Conservation (phyloP, 2,113 vertebrate species). For the Hoplias malabaricus region DNA sequence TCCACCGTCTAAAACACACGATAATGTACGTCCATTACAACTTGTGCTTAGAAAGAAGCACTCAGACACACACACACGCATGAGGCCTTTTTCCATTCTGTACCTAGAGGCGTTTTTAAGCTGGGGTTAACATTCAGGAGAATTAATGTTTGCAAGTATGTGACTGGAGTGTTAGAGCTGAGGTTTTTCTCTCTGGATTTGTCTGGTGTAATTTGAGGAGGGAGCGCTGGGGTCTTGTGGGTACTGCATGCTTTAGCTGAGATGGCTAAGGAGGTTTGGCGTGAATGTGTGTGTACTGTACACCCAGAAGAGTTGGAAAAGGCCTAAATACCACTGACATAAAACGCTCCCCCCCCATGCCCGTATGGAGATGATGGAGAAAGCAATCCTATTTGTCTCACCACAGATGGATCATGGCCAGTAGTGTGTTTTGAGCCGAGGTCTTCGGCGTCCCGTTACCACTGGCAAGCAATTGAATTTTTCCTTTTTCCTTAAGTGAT, state of each 20-base stretch:
- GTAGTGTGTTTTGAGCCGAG: constrained; percentile 6
- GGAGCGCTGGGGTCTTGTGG: constrained; percentile 6
- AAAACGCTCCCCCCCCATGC: constrained; percentile 19
- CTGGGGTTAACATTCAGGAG: constrained; percentile 14
- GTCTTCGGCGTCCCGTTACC: constrained; percentile 11
- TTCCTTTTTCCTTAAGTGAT: constrained; percentile 47
- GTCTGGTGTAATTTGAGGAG: background rate
- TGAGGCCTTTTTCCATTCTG: background rate
- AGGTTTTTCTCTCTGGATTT: constrained; percentile 16
- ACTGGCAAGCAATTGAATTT: constrained; percentile 43
- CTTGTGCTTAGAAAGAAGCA: background rate
- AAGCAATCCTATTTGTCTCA: constrained; percentile 49
- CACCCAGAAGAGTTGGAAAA: constrained; percentile 38
- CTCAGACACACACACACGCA: background rate
- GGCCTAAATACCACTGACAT: constrained; percentile 28
- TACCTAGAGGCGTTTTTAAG: background rate
- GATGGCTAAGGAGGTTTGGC: constrained; percentile 11
- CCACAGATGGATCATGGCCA: constrained; percentile 42
- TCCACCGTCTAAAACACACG: background rate
- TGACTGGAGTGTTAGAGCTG: background rate
- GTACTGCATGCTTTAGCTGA: constrained; percentile 6
- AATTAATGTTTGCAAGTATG: constrained; percentile 14
- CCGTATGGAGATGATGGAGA: constrained; percentile 39
- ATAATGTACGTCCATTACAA: background rate
- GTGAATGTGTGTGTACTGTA: constrained; percentile 3